These are phyloP conservation scores for Brachionus manjavacas DNA, from an alignment of 1,140 invertebrate genomes.

Conservation along the genomic window DNA sequence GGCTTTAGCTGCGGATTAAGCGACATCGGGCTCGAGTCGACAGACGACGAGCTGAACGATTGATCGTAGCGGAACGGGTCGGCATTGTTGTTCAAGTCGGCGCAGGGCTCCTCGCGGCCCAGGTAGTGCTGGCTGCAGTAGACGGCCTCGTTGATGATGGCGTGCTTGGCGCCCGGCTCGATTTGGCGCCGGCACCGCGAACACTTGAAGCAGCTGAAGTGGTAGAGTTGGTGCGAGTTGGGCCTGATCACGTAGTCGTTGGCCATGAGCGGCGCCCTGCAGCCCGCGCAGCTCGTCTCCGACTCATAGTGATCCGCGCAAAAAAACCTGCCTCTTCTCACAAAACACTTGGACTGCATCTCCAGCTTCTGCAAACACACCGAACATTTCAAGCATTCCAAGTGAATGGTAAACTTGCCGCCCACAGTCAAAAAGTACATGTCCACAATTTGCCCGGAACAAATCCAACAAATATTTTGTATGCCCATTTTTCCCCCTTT, in stretches of 20 bases:
- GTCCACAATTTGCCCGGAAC: neutral
- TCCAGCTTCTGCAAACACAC: slow-evolving; percentile 10
- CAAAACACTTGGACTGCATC: slow-evolving; percentile 35
- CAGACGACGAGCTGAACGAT: slow-evolving; percentile 3
- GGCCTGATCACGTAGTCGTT: slow-evolving; percentile 20
- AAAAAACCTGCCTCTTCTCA: neutral
- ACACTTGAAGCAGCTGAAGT: slow-evolving; percentile 28
- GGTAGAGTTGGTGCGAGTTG: neutral
- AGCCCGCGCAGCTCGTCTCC: neutral
- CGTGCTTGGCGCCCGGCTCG: slow-evolving; percentile 1
- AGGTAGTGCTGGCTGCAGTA: neutral
- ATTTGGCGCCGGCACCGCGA: neutral
- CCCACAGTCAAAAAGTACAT: slow-evolving; percentile 34
- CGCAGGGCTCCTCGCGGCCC: neutral
- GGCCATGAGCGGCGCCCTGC: neutral
- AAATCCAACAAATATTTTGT: slow-evolving; percentile 37
- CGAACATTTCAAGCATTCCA: slow-evolving; percentile 33
- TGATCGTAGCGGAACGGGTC: neutral
- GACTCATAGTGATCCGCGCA: neutral
- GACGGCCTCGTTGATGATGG: neutral
- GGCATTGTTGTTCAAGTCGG: neutral
- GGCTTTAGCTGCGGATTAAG: slow-evolving; percentile 27
- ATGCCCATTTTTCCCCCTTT: neutral
- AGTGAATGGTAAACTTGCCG: neutral
- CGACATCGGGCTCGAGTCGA: neutral